These are phyloP conservation scores for Phoxinus dragarum DNA, from an alignment of 2,797 vertebrate species.

Conservation along the genomic window DNA sequence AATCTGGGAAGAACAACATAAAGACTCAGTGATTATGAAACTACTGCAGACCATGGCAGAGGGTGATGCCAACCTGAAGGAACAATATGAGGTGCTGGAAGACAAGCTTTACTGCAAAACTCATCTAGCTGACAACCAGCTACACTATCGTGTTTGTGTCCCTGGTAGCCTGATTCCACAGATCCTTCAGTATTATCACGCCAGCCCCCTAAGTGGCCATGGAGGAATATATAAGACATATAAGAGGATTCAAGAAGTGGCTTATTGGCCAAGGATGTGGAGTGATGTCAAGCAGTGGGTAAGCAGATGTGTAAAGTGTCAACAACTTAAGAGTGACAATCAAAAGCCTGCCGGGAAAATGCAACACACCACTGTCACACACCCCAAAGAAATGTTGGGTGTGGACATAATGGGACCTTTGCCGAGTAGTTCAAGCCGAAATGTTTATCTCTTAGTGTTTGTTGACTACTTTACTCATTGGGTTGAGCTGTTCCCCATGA, in stretches of 20 bases:
- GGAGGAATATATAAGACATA: neutral
- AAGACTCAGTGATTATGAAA: neutral
- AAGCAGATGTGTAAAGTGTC: neutral
- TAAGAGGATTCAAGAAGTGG: neutral
- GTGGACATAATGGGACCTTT: no score
- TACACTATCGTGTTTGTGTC: neutral
- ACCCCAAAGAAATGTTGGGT: no score
- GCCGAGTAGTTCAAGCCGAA: no score
- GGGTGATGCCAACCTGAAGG: neutral
- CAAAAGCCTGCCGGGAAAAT: no score
- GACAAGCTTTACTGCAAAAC: neutral
- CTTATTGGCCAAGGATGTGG: neutral
- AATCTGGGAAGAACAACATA: conserved; percentile 20
- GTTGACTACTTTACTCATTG: no score
- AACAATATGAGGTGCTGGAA: neutral
- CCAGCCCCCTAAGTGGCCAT: neutral
- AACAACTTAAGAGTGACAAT: neutral
- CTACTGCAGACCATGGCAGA: neutral
- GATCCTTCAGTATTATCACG: neutral
- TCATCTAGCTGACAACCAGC: neutral
- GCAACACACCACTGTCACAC: no score
- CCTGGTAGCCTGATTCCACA: neutral
- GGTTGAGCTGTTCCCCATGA: no score
- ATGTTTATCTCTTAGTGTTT: no score
- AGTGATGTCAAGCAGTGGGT: neutral